Evolutionary conservation across 1,140 invertebrate species (phyloP).

Genomic region (Drosophila sproati): DNA sequence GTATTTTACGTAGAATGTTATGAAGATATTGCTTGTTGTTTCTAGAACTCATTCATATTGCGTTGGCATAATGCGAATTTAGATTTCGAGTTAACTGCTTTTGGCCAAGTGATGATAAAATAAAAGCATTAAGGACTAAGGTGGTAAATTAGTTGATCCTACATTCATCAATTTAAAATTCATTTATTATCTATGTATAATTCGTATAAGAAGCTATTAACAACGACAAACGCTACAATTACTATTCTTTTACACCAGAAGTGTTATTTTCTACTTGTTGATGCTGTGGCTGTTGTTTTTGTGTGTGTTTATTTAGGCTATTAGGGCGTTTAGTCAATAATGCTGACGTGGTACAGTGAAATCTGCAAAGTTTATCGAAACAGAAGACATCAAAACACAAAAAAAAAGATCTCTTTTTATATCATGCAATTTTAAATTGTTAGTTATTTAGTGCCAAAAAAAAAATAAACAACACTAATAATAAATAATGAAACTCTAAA

Average conservation of each 20-base stretch:
- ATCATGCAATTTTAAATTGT: too few species aligned
- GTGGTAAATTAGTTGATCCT: constrained; percentile 28
- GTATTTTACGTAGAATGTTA: constrained; percentile 45
- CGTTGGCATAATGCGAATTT: constrained; percentile 52
- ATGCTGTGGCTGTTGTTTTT: constrained; percentile 17
- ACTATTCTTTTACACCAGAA: constrained; percentile 63
- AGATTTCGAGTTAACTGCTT: constrained; percentile 37
- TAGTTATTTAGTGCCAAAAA: too few species aligned
- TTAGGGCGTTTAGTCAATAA: constrained; percentile 10
- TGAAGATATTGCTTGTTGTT: constrained; percentile 46
- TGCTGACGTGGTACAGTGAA: constrained; percentile 42
- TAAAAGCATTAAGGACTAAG: constrained; percentile 18
- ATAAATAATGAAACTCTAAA: too few species aligned
- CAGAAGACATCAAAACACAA: too few species aligned
- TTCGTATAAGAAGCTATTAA: constrained; percentile 71
- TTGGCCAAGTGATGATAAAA: constrained; percentile 39
- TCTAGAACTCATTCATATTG: constrained; percentile 36
- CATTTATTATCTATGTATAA: background rate
- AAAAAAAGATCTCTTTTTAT: too few species aligned
- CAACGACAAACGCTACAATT: constrained; percentile 68
- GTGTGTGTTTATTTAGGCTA: background rate
- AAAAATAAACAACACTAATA: too few species aligned
- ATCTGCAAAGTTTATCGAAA: background rate
- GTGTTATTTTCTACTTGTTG: constrained; percentile 48
- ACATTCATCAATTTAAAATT: too few species aligned